phyloP scores from a whole-genome alignment of 1,140 invertebrate species.

The Eurosta solidaginis region DNA sequence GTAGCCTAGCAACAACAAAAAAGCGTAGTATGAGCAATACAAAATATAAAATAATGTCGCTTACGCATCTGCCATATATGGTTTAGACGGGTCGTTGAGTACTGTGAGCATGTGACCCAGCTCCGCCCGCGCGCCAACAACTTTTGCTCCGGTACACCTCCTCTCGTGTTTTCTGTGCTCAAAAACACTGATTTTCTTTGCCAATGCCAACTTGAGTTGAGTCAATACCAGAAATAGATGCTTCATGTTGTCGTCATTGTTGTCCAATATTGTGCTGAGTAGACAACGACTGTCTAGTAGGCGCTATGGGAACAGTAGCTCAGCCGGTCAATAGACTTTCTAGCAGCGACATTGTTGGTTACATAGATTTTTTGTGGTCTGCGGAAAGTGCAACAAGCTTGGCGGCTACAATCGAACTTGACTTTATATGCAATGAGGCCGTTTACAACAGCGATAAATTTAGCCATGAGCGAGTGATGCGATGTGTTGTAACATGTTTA shows the following conservation, averaged over 20 bases:
- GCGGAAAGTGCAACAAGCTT: not conserved
- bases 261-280: not conserved
- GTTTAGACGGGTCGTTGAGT: not conserved
- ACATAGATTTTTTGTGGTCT: not conserved
- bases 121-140: not conserved
- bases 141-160: not conserved
- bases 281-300: not conserved
- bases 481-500: too few relatives aligned
- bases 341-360: not conserved
- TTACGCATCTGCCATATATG: not conserved
- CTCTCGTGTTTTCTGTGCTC: too few relatives aligned
- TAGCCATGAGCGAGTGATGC: not conserved
- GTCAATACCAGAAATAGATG: slow-evolving; percentile 27
- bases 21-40: not conserved
- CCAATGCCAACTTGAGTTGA: slow-evolving; percentile 10
- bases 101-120: not conserved
- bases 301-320: slow-evolving; percentile 23
- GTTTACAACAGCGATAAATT: slow-evolving; percentile 2
- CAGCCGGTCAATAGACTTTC: slow-evolving; percentile 24
- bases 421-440: not conserved
- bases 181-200: not conserved
- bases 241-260: slow-evolving; percentile 9
- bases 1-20: not conserved
- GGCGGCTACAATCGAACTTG: not conserved
- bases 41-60: not conserved